phyloP scores from a whole-genome alignment of 2,888 invertebrate species.

The Lasiommata megera region DNA sequence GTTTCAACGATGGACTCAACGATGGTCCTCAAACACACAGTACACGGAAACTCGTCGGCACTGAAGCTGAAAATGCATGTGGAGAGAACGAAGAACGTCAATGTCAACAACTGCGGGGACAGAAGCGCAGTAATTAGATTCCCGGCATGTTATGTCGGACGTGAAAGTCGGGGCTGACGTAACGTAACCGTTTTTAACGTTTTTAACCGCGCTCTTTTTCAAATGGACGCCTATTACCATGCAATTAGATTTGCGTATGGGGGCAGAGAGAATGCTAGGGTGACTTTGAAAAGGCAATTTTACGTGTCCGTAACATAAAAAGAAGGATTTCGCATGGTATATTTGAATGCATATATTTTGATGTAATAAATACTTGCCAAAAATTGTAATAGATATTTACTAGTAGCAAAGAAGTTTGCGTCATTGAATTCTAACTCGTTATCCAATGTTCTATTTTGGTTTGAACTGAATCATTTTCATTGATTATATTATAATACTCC shows the following conservation, averaged over 20 bases:
- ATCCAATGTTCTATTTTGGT: no score
- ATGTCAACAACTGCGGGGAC: conserved; percentile 29
- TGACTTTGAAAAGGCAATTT: not conserved
- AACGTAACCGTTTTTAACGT: conserved; percentile 28
- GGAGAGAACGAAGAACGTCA: conserved; percentile 23
- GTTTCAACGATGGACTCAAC: not conserved
- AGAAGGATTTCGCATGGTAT: not conserved
- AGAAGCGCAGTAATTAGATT: conserved; percentile 38
- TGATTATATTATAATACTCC: no score
- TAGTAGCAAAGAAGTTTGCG: no score
- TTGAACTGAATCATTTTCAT: no score
- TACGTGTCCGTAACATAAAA: not conserved
- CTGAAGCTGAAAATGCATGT: conserved; percentile 22
- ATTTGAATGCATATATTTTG: no score
- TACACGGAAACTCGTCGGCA: not conserved
- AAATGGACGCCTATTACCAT: conserved; percentile 26
- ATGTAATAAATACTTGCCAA: no score
- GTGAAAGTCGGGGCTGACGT: conserved; percentile 35
- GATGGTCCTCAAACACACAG: not conserved
- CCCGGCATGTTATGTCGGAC: conserved; percentile 34
- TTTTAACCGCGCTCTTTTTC: conserved; percentile 14
- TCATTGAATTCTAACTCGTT: no score
- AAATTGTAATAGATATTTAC: no score
- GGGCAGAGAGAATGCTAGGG: not conserved
- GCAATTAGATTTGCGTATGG: conserved; percentile 20